Percentiles rank a stretch among this genome's conserved stretches.
Evolutionary conservation across 2,888 invertebrate genomes (phyloP).

Genomic region (Diaperis boleti): DNA sequence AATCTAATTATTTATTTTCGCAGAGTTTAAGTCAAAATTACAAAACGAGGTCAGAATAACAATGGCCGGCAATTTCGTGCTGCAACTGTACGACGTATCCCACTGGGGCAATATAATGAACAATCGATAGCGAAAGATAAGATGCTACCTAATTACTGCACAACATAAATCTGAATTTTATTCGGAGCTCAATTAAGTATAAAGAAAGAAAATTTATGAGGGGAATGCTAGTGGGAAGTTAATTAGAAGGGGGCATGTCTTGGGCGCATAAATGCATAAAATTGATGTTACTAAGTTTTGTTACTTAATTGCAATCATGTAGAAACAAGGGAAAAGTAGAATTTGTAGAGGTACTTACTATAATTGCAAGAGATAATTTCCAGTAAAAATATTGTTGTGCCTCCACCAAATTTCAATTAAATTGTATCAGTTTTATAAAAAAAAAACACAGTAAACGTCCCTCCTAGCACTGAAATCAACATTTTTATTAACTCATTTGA

Average conservation of each 20-base stretch:
- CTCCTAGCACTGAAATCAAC: no score
- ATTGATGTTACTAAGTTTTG: no score
- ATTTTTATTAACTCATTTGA: no score
- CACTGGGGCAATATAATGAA: slow-evolving; percentile 7
- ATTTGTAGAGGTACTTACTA: no score
- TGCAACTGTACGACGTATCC: slow-evolving; percentile 8
- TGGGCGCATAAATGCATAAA: no score
- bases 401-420: no score
- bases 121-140: slow-evolving; percentile 21
- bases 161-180: slow-evolving; percentile 25
- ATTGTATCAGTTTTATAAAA: no score
- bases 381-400: no score
- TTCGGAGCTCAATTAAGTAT: slow-evolving; percentile 21
- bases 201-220: slow-evolving; percentile 14
- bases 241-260: slow-evolving; percentile 17
- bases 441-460: no score
- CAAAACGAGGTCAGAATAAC: slow-evolving; percentile 22
- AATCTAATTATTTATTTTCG: slow-evolving; percentile 33
- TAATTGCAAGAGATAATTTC: no score
- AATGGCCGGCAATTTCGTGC: slow-evolving; percentile 8
- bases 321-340: no score
- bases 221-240: slow-evolving; percentile 4
- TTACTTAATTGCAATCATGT: no score
- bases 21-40: slow-evolving; percentile 25
- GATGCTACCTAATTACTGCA: slow-evolving; percentile 20